Evolutionary conservation across 2,797 vertebrate species (phyloP), one percentile per base, ranked within the genome.

Genomic region (Sebastolobus altivelis): DNA sequence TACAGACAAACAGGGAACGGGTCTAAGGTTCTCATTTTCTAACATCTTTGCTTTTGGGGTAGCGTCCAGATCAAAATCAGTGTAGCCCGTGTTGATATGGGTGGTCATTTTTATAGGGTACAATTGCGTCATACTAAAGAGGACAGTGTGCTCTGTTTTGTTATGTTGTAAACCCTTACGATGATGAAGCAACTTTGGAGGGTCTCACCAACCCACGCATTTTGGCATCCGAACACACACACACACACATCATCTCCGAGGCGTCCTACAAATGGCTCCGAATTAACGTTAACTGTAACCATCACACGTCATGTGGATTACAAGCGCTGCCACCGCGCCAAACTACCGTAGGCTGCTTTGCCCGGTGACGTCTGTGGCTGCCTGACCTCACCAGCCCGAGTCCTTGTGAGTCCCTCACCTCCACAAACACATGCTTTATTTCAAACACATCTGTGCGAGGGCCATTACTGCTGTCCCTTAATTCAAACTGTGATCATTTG

Each of bases 251-350:
- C 72, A 84, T 72, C 65, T 90, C 68, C 52, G 61, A 77, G 71
- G 72, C 27, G 27, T 74, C 74, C 78, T 76, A 38, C 38, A 56
- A 91, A 87, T 22, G 67, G 75, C 79, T 81, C 72, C 83, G 85
- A 90, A 90, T 88, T 38, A 90, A 78, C 27, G 46, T 62, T 67
- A 62, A 89, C 78, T 83, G 67, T 87, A 84, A 92, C 77, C 76
- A 85, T 88, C 88, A 75, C 80, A 86, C 35, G 35, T 66, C 54
- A 73, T 79, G 80, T 65, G 80, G 84, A 87, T 84, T 85, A 88
- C 70, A 88, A 67, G 71, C 61, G 25, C 11, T 40, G 79, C 75
- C 75, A 63, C 33, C 4, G 2, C 49, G 86, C 88, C 89, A 89
- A 85, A 87, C 59, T 52, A 29, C 38, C 16, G 63, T 29, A 16